Evolutionary conservation across 2,888 invertebrate species (phyloP).

Genomic region (Drosophila kambysellisi): DNA sequence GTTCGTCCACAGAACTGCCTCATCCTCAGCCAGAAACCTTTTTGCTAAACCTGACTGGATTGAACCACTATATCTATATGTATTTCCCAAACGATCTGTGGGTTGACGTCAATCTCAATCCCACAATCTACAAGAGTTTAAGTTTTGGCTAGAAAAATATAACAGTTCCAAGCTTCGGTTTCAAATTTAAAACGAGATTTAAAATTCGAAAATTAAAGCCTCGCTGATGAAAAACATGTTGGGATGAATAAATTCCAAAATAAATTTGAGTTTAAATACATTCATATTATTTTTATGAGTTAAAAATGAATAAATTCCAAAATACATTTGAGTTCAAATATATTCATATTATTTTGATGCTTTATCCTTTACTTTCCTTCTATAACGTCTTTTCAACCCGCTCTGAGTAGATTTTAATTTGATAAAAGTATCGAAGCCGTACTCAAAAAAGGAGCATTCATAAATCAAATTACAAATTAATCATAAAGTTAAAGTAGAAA

Average conservation of each 20-base stretch:
- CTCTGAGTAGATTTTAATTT: not conserved
- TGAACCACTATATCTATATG: not conserved
- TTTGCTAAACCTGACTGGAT: not conserved
- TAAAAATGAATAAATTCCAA: not conserved
- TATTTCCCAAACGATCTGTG: not conserved
- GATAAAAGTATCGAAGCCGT: not conserved
- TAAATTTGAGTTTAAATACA: not conserved
- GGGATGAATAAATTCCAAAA: too few species aligned
- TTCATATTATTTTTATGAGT: not conserved
- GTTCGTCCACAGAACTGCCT: not conserved
- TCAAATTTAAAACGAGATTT: not conserved
- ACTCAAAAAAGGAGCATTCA: not conserved
- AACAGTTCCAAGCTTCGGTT: not conserved
- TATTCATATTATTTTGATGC: not conserved
- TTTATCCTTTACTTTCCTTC: not conserved
- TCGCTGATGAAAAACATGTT: not conserved
- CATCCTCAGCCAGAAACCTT: not conserved
- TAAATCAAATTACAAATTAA: not conserved
- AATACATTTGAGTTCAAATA: not conserved
- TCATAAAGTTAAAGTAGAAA: not conserved
- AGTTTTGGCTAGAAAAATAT: not conserved
- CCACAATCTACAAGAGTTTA: fast-evolving
- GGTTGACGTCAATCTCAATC: not conserved
- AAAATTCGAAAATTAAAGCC: not conserved
- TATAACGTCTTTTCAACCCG: not conserved